Conservation (phyloP, 64 coral and sea anemone species). For the Astreopora myriophthalma region DNA sequence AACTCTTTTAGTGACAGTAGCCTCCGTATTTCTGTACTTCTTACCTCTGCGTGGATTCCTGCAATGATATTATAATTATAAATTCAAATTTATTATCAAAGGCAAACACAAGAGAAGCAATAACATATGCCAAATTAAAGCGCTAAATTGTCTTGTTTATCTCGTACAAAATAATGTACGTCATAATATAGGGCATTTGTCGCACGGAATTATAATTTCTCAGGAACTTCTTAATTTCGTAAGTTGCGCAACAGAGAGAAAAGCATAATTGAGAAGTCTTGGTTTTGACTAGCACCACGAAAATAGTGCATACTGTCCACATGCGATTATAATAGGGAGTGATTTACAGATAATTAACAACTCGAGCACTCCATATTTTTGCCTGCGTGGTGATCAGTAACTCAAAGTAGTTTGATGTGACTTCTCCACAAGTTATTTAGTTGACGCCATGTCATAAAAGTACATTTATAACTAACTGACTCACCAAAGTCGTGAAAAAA, state of each 20-base stretch:
- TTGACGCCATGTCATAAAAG: neutral
- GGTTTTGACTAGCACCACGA: neutral
- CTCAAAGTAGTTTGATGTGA: neutral
- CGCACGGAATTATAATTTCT: neutral
- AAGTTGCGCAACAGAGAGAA: neutral
- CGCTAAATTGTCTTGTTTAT: neutral
- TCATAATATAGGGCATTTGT: neutral
- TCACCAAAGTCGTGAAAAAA: too few species aligned
- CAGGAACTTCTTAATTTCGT: neutral
- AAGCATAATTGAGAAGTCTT: neutral
- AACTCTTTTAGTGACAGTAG: neutral
- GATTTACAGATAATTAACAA: conserved; percentile 22
- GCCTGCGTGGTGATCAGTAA: too few species aligned
- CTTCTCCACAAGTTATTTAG: neutral
- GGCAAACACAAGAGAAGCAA: conserved; percentile 6
- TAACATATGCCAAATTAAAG: conserved; percentile 12
- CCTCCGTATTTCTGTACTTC: neutral
- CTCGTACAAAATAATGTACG: neutral
- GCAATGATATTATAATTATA: conserved; percentile 38
- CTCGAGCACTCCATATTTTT: neutral
- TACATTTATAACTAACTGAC: too few species aligned
- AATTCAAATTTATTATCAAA: conserved; percentile 21
- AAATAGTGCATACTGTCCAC: neutral
- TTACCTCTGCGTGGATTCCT: neutral
- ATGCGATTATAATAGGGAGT: neutral